These are phyloP conservation scores for Petaurus breviceps DNA, from an alignment of 2,113 vertebrate species.

Conservation along the genomic window DNA sequence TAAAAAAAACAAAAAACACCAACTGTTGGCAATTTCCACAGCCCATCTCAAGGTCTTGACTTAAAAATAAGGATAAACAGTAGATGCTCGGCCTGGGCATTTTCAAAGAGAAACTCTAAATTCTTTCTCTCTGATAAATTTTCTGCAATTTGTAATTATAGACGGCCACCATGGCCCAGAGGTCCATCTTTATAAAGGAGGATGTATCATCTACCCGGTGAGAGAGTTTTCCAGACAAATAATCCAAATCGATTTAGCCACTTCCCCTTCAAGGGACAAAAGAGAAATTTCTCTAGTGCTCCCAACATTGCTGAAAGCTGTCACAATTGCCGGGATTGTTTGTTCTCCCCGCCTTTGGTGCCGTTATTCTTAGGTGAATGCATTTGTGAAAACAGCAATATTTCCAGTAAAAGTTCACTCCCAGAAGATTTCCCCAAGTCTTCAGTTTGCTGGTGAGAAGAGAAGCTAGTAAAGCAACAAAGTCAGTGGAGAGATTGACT, in stretches of 20 bases:
- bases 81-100: constrained; percentile 50
- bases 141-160: constrained; percentile 54
- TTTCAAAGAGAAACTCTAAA: constrained; percentile 51
- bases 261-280: constrained; percentile 70
- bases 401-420: constrained; percentile 58
- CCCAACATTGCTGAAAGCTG: constrained; percentile 66
- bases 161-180: constrained; percentile 25
- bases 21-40: constrained; percentile 54
- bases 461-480: background rate
- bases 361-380: constrained; percentile 54
- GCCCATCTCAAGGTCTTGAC: constrained; percentile 61
- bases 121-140: constrained; percentile 58
- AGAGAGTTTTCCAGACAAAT: constrained; percentile 68
- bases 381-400: constrained; percentile 60
- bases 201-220: constrained; percentile 49
- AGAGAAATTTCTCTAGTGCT: constrained; percentile 64
- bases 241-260: constrained; percentile 54
- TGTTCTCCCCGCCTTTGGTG: constrained; percentile 55
- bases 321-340: constrained; percentile 57
- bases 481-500: background rate
- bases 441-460: constrained; percentile 23
- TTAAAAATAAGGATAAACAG: constrained; percentile 69
- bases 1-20: too few species aligned
- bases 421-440: constrained; percentile 37
- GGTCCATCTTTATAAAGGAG: constrained; percentile 16